phyloP scores from a whole-genome alignment of 1,140 invertebrate genomes.

The Rhopalosiphum padi region DNA sequence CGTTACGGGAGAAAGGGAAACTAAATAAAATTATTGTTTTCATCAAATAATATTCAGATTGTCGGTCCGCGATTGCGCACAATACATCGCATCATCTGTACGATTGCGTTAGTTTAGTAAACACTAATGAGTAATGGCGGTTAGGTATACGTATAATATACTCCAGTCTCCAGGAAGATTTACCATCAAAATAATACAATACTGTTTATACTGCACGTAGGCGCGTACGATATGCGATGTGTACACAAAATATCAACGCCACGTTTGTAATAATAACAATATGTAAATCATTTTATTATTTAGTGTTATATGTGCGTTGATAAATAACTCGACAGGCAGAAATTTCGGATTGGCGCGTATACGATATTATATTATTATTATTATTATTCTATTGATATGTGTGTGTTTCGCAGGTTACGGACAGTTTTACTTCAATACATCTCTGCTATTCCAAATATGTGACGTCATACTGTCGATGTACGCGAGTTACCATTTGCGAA shows the following conservation, averaged over 20 bases:
- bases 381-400: background rate
- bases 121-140: too few species aligned
- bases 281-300: background rate
- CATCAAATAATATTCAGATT: too few species aligned
- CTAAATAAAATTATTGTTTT: too few species aligned
- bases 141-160: too few species aligned
- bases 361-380: background rate
- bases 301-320: background rate
- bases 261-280: background rate
- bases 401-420: background rate
- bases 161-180: background rate
- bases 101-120: too few species aligned
- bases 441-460: background rate
- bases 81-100: too few species aligned
- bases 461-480: background rate
- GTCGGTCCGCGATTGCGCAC: too few species aligned
- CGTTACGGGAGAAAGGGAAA: too few species aligned
- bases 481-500: conserved; percentile 12
- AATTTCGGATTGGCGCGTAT: background rate
- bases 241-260: background rate
- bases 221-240: too few species aligned
- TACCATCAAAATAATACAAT: background rate
- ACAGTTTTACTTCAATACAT: background rate
- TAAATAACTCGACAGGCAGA: background rate
- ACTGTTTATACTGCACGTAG: background rate